These are phyloP conservation scores for Cantharis lateralis DNA, from an alignment of 2,888 invertebrate species.

Conservation along the genomic window DNA sequence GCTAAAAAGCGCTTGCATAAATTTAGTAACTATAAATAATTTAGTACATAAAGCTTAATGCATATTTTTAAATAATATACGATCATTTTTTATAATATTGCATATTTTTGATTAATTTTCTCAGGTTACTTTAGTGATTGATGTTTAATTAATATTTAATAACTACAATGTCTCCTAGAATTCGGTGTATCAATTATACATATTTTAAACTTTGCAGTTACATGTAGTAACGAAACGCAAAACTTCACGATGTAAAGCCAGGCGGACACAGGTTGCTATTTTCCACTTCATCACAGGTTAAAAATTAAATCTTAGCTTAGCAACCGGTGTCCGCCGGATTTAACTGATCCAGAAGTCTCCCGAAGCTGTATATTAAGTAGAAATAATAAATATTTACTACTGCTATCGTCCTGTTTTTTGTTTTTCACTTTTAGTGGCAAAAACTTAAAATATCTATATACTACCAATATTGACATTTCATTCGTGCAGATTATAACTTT, in stretches of 20 bases:
- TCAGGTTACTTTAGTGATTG: background rate
- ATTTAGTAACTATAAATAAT: slow-evolving; percentile 1
- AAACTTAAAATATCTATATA: too few species aligned
- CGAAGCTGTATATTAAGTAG: too few species aligned
- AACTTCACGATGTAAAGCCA: background rate
- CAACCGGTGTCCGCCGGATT: too few species aligned
- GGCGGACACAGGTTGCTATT: background rate
- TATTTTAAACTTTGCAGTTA: background rate
- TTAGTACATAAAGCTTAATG: background rate
- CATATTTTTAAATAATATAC: background rate
- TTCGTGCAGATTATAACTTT: background rate
- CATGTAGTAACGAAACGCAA: too few species aligned
- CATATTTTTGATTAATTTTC: background rate
- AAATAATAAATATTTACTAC: too few species aligned
- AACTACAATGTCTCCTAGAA: background rate
- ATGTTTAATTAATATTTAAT: background rate
- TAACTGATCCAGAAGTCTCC: too few species aligned
- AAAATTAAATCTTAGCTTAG: too few species aligned
- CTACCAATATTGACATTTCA: background rate
- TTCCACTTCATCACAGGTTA: too few species aligned
- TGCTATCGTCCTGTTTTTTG: too few species aligned
- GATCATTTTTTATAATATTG: background rate
- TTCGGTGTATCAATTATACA: background rate
- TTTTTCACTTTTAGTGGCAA: too few species aligned
- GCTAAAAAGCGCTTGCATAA: background rate